Evolutionary conservation across 2,888 invertebrate species (phyloP).

Genomic region (Caenorhabditis panamensis): DNA sequence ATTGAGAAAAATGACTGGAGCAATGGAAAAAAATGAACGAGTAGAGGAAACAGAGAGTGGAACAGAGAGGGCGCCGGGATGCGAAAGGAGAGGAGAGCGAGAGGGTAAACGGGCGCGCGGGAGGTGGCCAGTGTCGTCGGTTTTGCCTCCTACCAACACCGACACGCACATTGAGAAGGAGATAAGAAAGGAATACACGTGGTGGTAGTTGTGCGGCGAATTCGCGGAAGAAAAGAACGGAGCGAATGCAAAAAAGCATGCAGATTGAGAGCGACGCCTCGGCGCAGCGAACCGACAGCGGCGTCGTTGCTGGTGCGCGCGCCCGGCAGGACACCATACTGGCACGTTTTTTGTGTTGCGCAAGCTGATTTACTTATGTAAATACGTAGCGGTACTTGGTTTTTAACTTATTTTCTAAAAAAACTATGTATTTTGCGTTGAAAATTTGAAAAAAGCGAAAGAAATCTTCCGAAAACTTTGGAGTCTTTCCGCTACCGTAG

Average conservation of each 20-base stretch:
- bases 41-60: constrained; percentile 1
- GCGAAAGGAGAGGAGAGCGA: constrained; percentile 23
- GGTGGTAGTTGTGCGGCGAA: constrained; percentile 9
- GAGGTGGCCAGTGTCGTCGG: constrained; percentile 31
- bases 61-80: constrained; percentile 37
- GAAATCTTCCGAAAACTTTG: too few species aligned
- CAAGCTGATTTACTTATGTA: constrained; percentile 28
- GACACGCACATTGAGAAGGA: constrained; percentile 11
- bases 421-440: too few species aligned
- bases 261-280: constrained; percentile 5
- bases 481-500: too few species aligned
- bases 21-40: constrained; percentile 3
- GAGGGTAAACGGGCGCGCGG: constrained; percentile 48
- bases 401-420: background rate
- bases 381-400: constrained; percentile 2
- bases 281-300: constrained; percentile 29
- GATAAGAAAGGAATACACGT: constrained; percentile 36
- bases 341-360: constrained; percentile 44
- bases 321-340: constrained; percentile 37
- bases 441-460: too few species aligned
- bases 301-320: constrained; percentile 10
- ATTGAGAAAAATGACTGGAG: constrained; percentile 45
- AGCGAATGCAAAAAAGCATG: constrained; percentile 6
- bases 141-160: constrained; percentile 19
- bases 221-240: background rate